Base-by-base conservation (phyloP, 2,888 invertebrate species). In the Leptogaster cylindrica region DNA sequence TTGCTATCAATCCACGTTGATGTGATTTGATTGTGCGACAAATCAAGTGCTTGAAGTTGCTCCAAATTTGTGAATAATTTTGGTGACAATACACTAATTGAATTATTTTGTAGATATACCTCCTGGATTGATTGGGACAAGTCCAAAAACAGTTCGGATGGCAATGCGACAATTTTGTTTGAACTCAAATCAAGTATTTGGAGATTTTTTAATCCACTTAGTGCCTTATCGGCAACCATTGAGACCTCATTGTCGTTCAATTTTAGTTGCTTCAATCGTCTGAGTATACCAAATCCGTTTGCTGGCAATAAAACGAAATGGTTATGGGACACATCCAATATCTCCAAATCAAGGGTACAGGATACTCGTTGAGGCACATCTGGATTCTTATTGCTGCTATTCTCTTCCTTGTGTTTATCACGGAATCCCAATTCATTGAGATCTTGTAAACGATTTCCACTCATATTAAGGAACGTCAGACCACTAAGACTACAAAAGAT, bases 91-190 rank as follows among this genome's bases (percentile, higher is more conserved):
- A 90, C 90, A 78, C 90, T 89, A 74, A 96, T 90, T 18, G 93
- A 92, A 84, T 95, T 95, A 82, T 95, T 95, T 81, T 93, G 92
- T 77, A 95, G 83, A 82, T 93, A 91, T 76, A 95, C 89, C 82
- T 95, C 94, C 82, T 91, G 92, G 74, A 95, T 89, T 70, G 89
- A 88, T 71, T 88, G 87, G 61, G 88, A 84, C 75, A 89, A 87
- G 81, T 93, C 93, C 77, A 86, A 86, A 77, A 96, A 94, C 72
- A 96, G 82, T 76, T 91, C 90, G 71, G 91, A 88, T 44, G 96
- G 95, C 73, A 97, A 84, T 63, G 92, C 91, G 36, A 91, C 91
- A 71, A 97, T 88, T 84, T 92, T 90, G 81, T 97, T 97, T 75
- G 92, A 91, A 28, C 95, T 93, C 65, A 97, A 83, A 82, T 96